Evolutionary conservation across 2,797 vertebrate species (phyloP).

Genomic region (Phyllotis vaccarum): DNA sequence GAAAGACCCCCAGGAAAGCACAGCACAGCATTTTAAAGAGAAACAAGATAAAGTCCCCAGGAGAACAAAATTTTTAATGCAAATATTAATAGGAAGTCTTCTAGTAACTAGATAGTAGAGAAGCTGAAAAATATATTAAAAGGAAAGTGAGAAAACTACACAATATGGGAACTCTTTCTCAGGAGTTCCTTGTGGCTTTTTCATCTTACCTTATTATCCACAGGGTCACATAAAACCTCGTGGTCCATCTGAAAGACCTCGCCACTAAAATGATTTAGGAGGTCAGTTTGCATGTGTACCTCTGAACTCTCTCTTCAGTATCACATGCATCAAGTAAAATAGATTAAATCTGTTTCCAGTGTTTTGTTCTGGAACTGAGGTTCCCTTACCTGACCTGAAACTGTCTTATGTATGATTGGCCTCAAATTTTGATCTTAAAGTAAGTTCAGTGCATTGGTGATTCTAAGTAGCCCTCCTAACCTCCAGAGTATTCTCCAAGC

Average conservation of each 20-base stretch:
- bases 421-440: background rate
- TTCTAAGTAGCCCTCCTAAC: background rate
- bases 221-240: background rate
- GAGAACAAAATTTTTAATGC: background rate
- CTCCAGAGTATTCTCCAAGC: background rate
- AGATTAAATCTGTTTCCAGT: background rate
- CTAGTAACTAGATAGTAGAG: accelerated
- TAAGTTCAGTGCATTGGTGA: background rate
- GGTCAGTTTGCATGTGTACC: background rate
- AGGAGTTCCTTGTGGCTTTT: background rate
- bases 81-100: background rate
- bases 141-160: accelerated
- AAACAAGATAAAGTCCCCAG: background rate
- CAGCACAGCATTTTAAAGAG: background rate
- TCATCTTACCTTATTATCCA: background rate
- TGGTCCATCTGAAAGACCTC: accelerated
- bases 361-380: background rate
- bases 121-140: background rate
- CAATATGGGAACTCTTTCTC: background rate
- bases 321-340: background rate
- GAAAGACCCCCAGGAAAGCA: background rate
- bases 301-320: background rate
- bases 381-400: background rate
- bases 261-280: background rate
- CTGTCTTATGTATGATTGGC: background rate